phyloP scores from a whole-genome alignment of 2,797 vertebrate species.

The Natrix natrix region DNA sequence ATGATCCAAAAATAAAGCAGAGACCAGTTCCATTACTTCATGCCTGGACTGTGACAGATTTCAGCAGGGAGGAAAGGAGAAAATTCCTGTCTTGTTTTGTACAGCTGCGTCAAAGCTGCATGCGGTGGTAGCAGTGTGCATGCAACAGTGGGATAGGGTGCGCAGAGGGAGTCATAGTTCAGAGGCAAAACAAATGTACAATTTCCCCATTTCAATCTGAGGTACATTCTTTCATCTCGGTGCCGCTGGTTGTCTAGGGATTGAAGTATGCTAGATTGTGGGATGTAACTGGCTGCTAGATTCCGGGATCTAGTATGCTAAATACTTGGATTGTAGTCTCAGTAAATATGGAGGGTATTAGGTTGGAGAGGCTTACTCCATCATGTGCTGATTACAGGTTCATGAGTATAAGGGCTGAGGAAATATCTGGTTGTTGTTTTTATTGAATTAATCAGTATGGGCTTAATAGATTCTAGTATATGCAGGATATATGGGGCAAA shows the following conservation, averaged over 20 bases:
- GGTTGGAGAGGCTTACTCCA: background rate
- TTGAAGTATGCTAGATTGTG: background rate
- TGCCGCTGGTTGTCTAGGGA: background rate
- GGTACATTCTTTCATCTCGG: background rate
- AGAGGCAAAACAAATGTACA: background rate
- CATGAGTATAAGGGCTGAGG: background rate
- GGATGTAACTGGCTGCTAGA: background rate
- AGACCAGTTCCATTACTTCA: constrained; percentile 9
- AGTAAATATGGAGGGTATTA: background rate
- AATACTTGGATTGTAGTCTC: background rate
- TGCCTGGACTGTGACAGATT: background rate
- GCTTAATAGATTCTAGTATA: background rate
- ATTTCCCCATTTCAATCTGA: background rate
- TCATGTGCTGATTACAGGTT: background rate
- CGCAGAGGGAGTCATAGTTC: background rate
- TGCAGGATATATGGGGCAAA: background rate
- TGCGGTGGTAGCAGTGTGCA: background rate
- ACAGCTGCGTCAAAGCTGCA: background rate
- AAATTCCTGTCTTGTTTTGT: background rate
- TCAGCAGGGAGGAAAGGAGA: background rate
- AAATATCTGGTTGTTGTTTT: background rate
- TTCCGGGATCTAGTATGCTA: background rate
- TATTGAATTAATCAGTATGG: background rate
- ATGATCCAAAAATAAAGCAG: constrained; percentile 5
- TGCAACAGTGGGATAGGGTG: background rate